Conservation (phyloP, 2,888 invertebrate species). For the Patella caerulea region DNA sequence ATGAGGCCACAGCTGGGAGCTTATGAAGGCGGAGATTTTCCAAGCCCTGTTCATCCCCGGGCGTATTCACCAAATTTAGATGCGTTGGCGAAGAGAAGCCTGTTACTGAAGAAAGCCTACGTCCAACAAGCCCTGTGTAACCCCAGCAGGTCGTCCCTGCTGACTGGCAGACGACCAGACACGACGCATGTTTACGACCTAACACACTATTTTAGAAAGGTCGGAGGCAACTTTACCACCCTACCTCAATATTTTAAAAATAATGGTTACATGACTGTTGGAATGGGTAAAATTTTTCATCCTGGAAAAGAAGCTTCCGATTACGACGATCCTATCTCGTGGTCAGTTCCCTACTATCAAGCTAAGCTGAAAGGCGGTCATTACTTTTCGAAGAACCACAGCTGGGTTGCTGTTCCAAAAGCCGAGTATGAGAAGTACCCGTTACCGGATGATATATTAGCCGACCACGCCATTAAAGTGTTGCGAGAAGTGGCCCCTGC, state of each 20-base stretch:
- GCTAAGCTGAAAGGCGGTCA: conserved; percentile 18
- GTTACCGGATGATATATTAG: conserved; percentile 84
- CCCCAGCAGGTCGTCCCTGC: conserved; percentile 78
- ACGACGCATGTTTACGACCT: conserved; percentile 84
- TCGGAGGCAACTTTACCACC: conserved; percentile 84
- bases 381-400: conserved; percentile 22
- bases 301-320: conserved; percentile 72
- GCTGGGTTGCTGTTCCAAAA: conserved; percentile 47
- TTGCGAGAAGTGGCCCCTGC: conserved; percentile 69
- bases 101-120: conserved; percentile 79
- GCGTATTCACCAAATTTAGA: conserved; percentile 84
- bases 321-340: conserved; percentile 50
- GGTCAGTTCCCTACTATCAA: conserved; percentile 46
- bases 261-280: conserved; percentile 82
- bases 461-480: conserved; percentile 78
- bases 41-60: conserved; percentile 76
- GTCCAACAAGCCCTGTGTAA: conserved; percentile 88
- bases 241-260: conserved; percentile 86
- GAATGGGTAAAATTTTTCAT: conserved; percentile 88
- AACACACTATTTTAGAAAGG: conserved; percentile 81
- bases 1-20: not conserved
- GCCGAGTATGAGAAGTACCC: conserved; percentile 73
- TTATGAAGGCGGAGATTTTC: conserved; percentile 47
- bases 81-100: conserved; percentile 78
- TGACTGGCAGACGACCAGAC: conserved; percentile 89